These are phyloP conservation scores for Orius laevigatus DNA, from an alignment of 1,140 invertebrate species.

Conservation along the genomic window DNA sequence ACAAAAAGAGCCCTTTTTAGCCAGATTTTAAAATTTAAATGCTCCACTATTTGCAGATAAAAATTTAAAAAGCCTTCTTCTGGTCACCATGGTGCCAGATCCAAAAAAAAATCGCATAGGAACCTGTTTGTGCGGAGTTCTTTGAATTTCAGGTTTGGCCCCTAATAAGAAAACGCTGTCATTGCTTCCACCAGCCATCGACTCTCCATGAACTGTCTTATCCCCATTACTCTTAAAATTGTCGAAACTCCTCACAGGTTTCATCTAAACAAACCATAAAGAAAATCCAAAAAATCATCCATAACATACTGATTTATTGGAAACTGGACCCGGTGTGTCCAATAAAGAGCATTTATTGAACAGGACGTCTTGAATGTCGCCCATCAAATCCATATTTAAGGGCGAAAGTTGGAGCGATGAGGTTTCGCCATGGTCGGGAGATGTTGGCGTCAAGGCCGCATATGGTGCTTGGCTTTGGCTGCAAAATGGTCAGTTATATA, in stretches of 20 bases:
- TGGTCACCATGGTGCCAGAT: too few species aligned
- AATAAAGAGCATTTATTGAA: slow-evolving; percentile 25
- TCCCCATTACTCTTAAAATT: slow-evolving; percentile 26
- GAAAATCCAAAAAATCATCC: background rate
- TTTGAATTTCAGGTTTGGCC: background rate
- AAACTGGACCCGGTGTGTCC: slow-evolving; percentile 28
- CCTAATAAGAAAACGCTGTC: slow-evolving; percentile 9
- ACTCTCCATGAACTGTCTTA: slow-evolving; percentile 1
- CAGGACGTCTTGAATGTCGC: slow-evolving; percentile 45
- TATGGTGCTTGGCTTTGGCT: background rate
- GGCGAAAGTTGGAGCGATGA: slow-evolving; percentile 29
- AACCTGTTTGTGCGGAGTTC: slow-evolving; percentile 10
- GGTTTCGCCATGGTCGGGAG: slow-evolving; percentile 19
- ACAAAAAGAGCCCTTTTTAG: too few species aligned
- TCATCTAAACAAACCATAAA: slow-evolving; percentile 32
- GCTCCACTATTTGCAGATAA: too few species aligned
- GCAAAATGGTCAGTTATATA: background rate
- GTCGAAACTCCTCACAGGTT: slow-evolving; percentile 41
- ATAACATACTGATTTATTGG: slow-evolving; percentile 35
- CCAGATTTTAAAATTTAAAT: too few species aligned
- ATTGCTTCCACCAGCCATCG: slow-evolving; percentile 10
- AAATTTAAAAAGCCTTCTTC: too few species aligned
- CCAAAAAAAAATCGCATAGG: background rate
- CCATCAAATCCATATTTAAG: slow-evolving; percentile 44
- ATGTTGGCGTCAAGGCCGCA: slow-evolving; percentile 26